Conservation (phyloP, 2,797 vertebrate genomes). For the Microctenopoma lineatum region DNA sequence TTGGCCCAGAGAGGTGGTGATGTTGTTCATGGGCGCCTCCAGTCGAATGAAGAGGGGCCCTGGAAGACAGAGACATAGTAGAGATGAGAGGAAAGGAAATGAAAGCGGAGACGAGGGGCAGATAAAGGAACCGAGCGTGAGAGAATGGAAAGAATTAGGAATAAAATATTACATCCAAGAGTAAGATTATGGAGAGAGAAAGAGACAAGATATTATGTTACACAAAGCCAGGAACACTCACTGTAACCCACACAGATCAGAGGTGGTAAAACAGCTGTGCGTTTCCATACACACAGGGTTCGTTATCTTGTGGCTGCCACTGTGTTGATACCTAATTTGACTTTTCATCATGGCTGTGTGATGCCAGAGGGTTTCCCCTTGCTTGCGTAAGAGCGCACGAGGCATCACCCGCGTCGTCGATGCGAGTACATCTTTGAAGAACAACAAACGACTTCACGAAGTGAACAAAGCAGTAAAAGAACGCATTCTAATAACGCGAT, state of each 20-base stretch:
- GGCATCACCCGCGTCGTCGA: slow-evolving; percentile 18
- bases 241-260: slow-evolving; percentile 9
- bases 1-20: slow-evolving; percentile 94
- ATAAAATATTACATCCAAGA: neutral
- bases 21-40: slow-evolving; percentile 97
- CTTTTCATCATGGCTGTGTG: slow-evolving; percentile 51
- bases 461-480: neutral
- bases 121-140: neutral
- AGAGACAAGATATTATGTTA: slow-evolving; percentile 23
- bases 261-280: slow-evolving; percentile 28
- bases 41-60: slow-evolving; percentile 89
- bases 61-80: neutral
- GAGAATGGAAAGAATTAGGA: neutral
- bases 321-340: slow-evolving; percentile 68
- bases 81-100: neutral
- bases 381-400: slow-evolving; percentile 5
- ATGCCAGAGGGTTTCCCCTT: slow-evolving; percentile 45
- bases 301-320: slow-evolving; percentile 67
- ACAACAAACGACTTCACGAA: neutral
- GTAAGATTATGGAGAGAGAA: slow-evolving; percentile 22
- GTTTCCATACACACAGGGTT: slow-evolving; percentile 50
- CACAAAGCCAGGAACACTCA: slow-evolving; percentile 39
- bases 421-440: neutral
- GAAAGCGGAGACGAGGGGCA: neutral
- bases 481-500: neutral